These are phyloP conservation scores for Lagorchestes hirsutus DNA, from an alignment of 2,797 vertebrate species.

Conservation along the genomic window DNA sequence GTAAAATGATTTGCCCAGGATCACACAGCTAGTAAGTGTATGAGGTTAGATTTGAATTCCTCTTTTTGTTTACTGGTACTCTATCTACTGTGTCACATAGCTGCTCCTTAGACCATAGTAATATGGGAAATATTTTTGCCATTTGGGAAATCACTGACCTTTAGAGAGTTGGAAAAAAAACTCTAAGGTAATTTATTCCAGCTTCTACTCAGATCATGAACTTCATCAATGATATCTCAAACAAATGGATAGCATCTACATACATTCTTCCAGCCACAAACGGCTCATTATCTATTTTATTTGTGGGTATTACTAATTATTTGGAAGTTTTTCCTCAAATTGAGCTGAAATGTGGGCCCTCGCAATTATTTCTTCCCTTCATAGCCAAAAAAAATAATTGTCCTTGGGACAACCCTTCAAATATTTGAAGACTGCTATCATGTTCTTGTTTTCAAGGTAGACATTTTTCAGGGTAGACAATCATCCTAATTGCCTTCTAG, in stretches of 20 bases:
- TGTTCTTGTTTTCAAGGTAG: not conserved
- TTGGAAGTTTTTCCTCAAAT: not conserved
- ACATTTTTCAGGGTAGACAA: not conserved
- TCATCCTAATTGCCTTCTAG: not conserved
- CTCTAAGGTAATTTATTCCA: not conserved
- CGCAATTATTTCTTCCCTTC: not conserved
- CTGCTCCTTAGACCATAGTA: not conserved
- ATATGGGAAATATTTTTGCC: not conserved
- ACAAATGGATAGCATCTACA: not conserved
- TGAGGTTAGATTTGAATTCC: not conserved
- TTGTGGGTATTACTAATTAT: not conserved
- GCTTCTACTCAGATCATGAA: not conserved
- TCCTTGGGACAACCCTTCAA: not conserved
- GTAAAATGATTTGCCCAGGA: not conserved
- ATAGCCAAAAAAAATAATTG: not conserved
- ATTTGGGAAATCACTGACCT: not conserved
- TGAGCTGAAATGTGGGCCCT: not conserved
- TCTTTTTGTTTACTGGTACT: not conserved
- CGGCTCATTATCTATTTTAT: not conserved
- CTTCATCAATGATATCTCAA: not conserved
- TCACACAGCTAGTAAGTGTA: not conserved
- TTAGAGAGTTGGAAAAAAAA: not conserved
- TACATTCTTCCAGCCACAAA: not conserved
- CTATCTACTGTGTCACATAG: not conserved
- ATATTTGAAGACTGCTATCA: not conserved